Percentiles rank a stretch among this genome's conserved stretches.
Evolutionary conservation across 2,113 vertebrate species (phyloP).

Genomic region (Junco hyemalis): DNA sequence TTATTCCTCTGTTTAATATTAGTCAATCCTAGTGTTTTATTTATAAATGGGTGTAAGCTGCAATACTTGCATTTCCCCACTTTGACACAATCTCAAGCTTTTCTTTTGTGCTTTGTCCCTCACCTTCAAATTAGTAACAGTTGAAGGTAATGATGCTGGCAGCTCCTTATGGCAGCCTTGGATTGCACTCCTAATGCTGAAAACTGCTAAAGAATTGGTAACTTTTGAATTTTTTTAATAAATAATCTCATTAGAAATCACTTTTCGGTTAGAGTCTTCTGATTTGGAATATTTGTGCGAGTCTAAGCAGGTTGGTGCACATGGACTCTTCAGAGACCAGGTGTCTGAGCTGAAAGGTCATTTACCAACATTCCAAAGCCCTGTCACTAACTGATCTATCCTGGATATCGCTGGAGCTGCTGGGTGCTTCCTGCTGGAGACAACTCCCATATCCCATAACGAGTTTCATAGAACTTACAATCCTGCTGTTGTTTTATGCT

Average conservation of each 20-base stretch:
- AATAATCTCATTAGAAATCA: not conserved
- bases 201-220: not conserved
- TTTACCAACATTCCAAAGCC: not conserved
- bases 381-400: not conserved
- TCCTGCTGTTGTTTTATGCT: not conserved
- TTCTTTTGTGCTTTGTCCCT: not conserved
- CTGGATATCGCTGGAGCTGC: not conserved
- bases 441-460: rapidly evolving
- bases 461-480: not conserved
- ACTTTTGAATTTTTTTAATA: not conserved
- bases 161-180: not conserved
- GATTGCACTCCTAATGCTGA: rapidly evolving
- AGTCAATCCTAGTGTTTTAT: not conserved
- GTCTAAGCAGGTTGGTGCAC: not conserved
- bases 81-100: not conserved
- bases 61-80: not conserved
- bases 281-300: not conserved
- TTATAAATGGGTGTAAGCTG: not conserved
- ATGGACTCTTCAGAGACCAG: rapidly evolving
- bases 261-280: not conserved
- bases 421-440: not conserved
- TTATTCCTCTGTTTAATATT: not conserved
- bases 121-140: not conserved
- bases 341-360: not conserved
- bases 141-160: not conserved